These are phyloP conservation scores for Anthoscopus minutus DNA, from an alignment of 2,113 vertebrate species.

Conservation along the genomic window DNA sequence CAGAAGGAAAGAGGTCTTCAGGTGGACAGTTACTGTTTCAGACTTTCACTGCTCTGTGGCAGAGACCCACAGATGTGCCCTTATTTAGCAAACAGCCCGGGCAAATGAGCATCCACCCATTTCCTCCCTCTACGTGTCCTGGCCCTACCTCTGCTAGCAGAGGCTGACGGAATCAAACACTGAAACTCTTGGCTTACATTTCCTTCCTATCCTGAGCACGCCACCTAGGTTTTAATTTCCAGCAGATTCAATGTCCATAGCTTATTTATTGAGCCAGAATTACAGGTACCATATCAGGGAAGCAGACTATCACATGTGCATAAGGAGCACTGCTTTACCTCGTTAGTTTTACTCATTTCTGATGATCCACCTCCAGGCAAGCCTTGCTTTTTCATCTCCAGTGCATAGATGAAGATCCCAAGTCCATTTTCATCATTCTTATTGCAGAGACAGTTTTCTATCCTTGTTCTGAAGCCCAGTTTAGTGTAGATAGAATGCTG, in stretches of 20 bases:
- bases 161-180: background rate
- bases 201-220: background rate
- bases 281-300: background rate
- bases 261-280: background rate
- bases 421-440: background rate
- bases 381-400: background rate
- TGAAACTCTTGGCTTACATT: background rate
- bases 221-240: background rate
- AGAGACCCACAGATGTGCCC: background rate
- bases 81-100: background rate
- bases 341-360: background rate
- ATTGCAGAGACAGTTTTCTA: background rate
- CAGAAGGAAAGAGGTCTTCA: background rate
- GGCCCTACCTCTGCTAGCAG: background rate
- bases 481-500: background rate
- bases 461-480: background rate
- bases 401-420: background rate
- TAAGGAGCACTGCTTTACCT: background rate
- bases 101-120: background rate
- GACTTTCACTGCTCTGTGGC: background rate
- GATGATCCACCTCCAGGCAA: background rate
- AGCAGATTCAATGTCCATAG: background rate
- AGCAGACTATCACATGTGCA: rapidly evolving
- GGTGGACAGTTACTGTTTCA: background rate
- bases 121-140: background rate